phyloP scores from a whole-genome alignment of 1,140 invertebrate species.

The Teleopsis dalmanni region DNA sequence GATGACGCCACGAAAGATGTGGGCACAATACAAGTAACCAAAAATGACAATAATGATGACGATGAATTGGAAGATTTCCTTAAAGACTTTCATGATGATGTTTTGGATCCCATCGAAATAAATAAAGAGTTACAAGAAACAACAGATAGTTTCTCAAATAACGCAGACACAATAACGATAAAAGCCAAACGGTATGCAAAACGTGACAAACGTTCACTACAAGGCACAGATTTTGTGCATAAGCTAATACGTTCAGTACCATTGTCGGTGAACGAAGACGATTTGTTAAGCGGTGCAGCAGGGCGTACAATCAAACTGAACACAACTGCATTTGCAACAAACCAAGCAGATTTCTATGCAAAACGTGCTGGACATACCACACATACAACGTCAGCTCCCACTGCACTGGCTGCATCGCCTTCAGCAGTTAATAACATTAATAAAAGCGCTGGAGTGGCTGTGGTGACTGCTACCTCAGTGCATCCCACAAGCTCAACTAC shows the following conservation, averaged over 20 bases:
- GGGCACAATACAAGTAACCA: background rate
- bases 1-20: constrained; percentile 19
- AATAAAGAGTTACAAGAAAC: constrained; percentile 25
- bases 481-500: background rate
- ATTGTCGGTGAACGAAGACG: constrained; percentile 27
- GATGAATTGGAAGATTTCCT: constrained; percentile 29
- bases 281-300: constrained; percentile 22
- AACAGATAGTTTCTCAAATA: background rate
- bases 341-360: too few species aligned
- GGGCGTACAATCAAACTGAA: constrained; percentile 31
- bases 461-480: too few species aligned
- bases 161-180: background rate
- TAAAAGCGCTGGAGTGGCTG: background rate
- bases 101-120: constrained; percentile 36
- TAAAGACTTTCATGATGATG: constrained; percentile 26
- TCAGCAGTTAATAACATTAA: background rate
- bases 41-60: background rate
- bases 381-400: background rate
- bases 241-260: constrained; percentile 33
- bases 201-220: background rate
- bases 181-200: background rate
- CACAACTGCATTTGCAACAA: constrained; percentile 29
- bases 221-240: constrained; percentile 30
- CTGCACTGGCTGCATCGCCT: background rate
- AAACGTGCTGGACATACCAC: constrained; percentile 9